phyloP scores from a whole-genome alignment of 2,888 invertebrate species.

The Habroteleia sp. region DNA sequence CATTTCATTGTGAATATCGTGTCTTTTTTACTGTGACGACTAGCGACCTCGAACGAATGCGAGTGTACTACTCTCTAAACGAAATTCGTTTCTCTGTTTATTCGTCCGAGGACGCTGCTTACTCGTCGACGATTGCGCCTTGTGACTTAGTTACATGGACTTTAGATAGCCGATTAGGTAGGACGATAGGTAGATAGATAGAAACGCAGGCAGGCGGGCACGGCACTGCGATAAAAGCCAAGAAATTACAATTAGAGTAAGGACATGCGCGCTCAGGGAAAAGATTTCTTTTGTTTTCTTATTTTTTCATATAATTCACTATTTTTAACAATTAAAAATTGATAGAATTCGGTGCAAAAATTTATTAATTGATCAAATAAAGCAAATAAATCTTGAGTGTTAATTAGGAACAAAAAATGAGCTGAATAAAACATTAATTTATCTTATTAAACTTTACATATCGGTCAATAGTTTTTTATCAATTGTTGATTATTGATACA shows the following conservation, averaged over 20 bases:
- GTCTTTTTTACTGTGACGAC: conserved; percentile 40
- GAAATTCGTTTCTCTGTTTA: not conserved
- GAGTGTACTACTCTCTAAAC: conserved; percentile 5
- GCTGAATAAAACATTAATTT: no score
- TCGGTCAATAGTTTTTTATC: no score
- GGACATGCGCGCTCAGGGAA: conserved; percentile 55
- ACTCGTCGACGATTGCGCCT: conserved; percentile 55
- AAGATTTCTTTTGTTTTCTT: conserved; percentile 14
- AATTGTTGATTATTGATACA: no score
- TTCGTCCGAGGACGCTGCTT: conserved; percentile 19
- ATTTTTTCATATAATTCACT: not conserved
- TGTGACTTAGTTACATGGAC: conserved; percentile 60
- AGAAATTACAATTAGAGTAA: conserved; percentile 48
- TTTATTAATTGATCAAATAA: no score
- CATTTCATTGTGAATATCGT: conserved; percentile 49
- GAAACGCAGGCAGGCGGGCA: conserved; percentile 57
- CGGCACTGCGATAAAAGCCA: conserved; percentile 62
- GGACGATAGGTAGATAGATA: conserved; percentile 56
- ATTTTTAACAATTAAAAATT: not conserved
- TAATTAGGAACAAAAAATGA: no score
- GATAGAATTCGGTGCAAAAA: not conserved
- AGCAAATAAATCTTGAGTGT: no score
- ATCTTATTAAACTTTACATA: no score
- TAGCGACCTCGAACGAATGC: conserved; percentile 19
- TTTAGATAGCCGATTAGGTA: conserved; percentile 59